phyloP scores from a whole-genome alignment of 2,797 vertebrate genomes.

The Neoniphon sammara region DNA sequence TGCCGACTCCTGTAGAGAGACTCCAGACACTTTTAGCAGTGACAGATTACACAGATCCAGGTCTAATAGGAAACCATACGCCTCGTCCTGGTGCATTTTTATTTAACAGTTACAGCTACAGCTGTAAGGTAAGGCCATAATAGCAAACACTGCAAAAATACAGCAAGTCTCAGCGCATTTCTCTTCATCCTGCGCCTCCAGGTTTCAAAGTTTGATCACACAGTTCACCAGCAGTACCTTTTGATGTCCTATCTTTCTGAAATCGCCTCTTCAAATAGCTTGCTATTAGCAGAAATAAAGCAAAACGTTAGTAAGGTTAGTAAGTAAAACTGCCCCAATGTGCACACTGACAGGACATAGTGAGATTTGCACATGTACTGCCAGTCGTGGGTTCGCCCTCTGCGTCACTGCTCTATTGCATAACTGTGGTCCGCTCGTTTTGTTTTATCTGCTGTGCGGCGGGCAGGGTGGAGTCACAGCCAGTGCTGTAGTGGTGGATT shows the following conservation, averaged over 20 bases:
- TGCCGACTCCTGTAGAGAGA: conserved; percentile 3
- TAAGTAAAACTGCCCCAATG: background rate
- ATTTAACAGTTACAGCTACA: background rate
- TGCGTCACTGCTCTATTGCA: conserved; percentile 59
- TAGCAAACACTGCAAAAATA: too few species aligned
- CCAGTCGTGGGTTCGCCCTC: conserved; percentile 11
- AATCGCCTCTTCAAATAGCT: too few species aligned
- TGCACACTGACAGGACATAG: background rate
- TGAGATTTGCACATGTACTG: background rate
- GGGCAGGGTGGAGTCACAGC: conserved; percentile 6
- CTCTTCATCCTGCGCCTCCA: too few species aligned
- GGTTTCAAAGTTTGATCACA: too few species aligned
- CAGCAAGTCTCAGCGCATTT: too few species aligned
- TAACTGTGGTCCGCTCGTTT: conserved; percentile 55
- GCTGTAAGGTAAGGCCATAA: too few species aligned
- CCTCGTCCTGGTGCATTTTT: background rate
- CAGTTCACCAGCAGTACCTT: too few species aligned
- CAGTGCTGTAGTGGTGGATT: conserved; percentile 32
- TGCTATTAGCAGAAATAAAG: too few species aligned
- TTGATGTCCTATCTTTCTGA: too few species aligned
- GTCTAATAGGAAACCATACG: background rate
- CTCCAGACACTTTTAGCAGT: background rate
- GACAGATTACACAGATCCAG: background rate
- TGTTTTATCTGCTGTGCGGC: conserved; percentile 8
- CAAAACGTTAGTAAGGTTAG: too few species aligned